Conservation (phyloP, 2,888 invertebrate genomes). For the Brachynemurus nebulosus region DNA sequence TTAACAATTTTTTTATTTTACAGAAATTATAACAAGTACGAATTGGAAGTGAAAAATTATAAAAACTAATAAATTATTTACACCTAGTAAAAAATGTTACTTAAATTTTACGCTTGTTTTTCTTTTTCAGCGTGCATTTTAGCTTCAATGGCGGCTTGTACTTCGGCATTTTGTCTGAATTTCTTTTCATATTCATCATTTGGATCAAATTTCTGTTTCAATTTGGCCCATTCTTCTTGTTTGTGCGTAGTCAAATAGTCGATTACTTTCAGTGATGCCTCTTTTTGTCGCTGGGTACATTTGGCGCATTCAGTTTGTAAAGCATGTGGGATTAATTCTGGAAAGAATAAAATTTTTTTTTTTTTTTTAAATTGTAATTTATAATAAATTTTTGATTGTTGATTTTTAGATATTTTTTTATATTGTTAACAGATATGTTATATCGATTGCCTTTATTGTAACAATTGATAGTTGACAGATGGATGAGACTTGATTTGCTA, state of each 20-base stretch:
- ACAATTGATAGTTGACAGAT: not conserved
- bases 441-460: not conserved
- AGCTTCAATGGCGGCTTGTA: not conserved
- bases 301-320: conserved; percentile 50
- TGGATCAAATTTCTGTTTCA: conserved; percentile 55
- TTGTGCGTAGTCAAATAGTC: conserved; percentile 46
- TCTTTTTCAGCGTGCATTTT: no score
- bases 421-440: not conserved
- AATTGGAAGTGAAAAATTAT: no score
- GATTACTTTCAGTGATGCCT: conserved; percentile 52
- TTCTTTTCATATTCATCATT: conserved; percentile 43
- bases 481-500: not conserved
- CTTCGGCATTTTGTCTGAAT: not conserved
- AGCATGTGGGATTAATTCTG: conserved; percentile 58
- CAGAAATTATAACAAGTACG: no score
- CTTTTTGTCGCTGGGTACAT: conserved; percentile 52
- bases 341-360: no score
- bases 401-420: not conserved
- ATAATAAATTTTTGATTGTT: no score
- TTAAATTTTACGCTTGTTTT: no score
- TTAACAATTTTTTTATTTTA: no score
- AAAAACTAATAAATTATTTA: no score
- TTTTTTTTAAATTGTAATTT: no score
- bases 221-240: conserved; percentile 50
- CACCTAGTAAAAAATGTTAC: not conserved